These are phyloP conservation scores for Lagorchestes hirsutus DNA, from an alignment of 2,797 vertebrate genomes.

Conservation along the genomic window DNA sequence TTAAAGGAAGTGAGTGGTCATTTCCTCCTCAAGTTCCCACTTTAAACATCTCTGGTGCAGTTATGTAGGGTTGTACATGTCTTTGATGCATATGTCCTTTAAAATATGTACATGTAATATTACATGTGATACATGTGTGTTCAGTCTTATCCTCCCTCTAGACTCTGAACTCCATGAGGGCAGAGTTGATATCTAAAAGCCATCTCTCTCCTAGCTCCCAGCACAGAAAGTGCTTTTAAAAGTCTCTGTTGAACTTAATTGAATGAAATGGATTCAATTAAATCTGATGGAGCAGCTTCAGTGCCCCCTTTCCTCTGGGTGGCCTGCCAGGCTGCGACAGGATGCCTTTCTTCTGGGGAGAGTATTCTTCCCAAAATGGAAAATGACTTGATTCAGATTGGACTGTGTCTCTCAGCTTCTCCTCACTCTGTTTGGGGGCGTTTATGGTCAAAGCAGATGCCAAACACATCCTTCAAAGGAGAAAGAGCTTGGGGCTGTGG, in stretches of 20 bases:
- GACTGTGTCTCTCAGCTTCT: neutral
- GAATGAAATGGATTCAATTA: neutral
- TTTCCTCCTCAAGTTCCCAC: neutral
- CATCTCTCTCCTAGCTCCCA: neutral
- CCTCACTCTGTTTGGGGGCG: neutral
- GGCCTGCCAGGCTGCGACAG: neutral
- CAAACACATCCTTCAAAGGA: neutral
- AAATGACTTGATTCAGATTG: neutral
- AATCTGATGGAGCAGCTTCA: neutral
- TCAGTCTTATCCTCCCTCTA: neutral
- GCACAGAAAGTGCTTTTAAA: neutral
- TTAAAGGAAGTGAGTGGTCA: neutral
- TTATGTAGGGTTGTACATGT: neutral
- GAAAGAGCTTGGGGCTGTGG: neutral
- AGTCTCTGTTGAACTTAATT: neutral
- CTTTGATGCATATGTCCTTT: neutral
- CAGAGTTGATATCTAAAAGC: neutral
- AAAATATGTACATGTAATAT: neutral
- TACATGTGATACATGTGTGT: neutral
- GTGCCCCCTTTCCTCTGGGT: neutral
- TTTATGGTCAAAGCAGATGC: neutral
- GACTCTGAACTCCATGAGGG: neutral
- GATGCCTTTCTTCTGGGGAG: neutral
- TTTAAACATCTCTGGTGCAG: neutral
- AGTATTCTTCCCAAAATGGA: conserved; percentile 6